Evolutionary conservation across 2,113 vertebrate species (phyloP), one percentile per base, ranked within the genome.

Genomic region (Gracilinanus agilis): DNA sequence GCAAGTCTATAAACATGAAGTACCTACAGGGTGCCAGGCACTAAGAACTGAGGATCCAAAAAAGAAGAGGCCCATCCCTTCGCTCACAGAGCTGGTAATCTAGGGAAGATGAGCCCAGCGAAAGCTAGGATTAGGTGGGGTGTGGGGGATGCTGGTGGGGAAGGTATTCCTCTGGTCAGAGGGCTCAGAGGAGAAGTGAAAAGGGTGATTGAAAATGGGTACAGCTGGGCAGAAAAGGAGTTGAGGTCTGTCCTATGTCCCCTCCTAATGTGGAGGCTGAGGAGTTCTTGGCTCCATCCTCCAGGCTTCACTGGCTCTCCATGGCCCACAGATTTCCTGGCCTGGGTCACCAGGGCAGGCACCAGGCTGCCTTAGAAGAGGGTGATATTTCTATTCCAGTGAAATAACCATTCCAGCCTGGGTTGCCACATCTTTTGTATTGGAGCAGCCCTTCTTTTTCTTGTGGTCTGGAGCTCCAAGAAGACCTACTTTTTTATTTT

Each of bases 381-480:
- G 16, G 27, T 0, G 29, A 0, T 0, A 3, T 34, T 13, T 34
- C 58, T 61, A 29, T 25, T 0, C 25, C 27, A 61, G 3, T 61
- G 27, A 61, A 61, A 61, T 1, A 9, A 61, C 58, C 12, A n/a
- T 5, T 21, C 27, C 29, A 29, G 58, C 29, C 67, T 75, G n/a
- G 61, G 19, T 34, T 67, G 29, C 12, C 29, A 3, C 0, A 29
- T 67, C 29, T 75, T n/a, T 16, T 29, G 9, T 61, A 3, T 29
- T 61, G 25, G 29, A 29, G 58, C 27, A 61, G 58, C 58, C 58
- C 58, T 27, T 29, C 27, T 27, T 25, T 11, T 25, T 61, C 34
- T n/a, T 11, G 2, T n/a, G 34, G 34, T n/a, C 34, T n/a, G 34
- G n/a, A n/a, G n/a, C n/a, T n/a, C n/a, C n/a, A n/a, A n/a, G n/a